Conservation (phyloP, 2,888 invertebrate genomes). For the Melangyna quadrimaculata region DNA sequence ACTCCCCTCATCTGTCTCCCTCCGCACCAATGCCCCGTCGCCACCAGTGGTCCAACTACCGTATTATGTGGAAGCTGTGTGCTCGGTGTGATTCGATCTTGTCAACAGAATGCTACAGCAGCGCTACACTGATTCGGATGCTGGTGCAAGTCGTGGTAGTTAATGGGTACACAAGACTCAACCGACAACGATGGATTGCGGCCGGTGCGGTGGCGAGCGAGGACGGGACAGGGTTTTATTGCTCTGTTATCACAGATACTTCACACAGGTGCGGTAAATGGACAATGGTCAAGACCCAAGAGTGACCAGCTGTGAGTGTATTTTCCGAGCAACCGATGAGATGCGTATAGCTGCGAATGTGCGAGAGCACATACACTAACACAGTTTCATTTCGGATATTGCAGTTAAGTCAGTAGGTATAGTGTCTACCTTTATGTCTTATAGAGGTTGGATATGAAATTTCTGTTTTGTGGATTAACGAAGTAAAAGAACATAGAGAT, state of each 20-base stretch:
- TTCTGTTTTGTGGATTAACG: constrained; percentile 64
- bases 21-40: neutral
- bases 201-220: neutral
- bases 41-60: constrained; percentile 49
- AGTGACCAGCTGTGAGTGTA: constrained; percentile 23
- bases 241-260: constrained; percentile 68
- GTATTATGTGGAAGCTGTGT: constrained; percentile 70
- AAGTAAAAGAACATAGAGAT: constrained; percentile 53
- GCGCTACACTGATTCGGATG: constrained; percentile 56
- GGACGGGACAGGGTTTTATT: constrained; percentile 49
- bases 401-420: too few species aligned
- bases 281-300: constrained; percentile 45
- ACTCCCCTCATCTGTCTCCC: constrained; percentile 22
- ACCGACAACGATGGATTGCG: neutral
- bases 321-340: neutral
- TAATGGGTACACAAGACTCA: constrained; percentile 30
- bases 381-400: neutral
- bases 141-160: constrained; percentile 51
- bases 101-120: constrained; percentile 68
- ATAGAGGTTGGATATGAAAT: neutral
- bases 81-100: constrained; percentile 71
- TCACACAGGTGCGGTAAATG: constrained; percentile 69
- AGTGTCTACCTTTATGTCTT: neutral
- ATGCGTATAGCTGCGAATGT: constrained; percentile 69
- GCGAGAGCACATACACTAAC: constrained; percentile 23